phyloP scores from a whole-genome alignment of 1,140 invertebrate species.

The Danaus melanippus region DNA sequence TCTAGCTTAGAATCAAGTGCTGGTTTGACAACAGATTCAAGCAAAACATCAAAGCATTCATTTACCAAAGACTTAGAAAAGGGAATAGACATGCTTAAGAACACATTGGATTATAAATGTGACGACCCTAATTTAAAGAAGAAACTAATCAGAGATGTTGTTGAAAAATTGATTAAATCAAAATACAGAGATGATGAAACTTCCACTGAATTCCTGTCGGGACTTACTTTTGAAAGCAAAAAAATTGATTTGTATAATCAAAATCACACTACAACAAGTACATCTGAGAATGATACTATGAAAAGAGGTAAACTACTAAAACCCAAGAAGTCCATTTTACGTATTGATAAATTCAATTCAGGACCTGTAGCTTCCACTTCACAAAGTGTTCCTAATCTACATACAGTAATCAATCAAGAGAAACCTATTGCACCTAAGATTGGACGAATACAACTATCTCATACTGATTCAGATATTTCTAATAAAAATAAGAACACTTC shows the following conservation, averaged over 20 bases:
- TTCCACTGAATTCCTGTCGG: conserved; percentile 53
- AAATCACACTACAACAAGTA: conserved; percentile 46
- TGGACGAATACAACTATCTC: conserved; percentile 25
- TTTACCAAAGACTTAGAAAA: conserved; percentile 62
- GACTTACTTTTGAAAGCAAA: conserved; percentile 49
- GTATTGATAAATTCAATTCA: conserved; percentile 47
- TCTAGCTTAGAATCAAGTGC: conserved; percentile 62
- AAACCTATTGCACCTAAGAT: conserved; percentile 25
- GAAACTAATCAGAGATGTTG: conserved; percentile 57
- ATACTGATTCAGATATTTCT: conserved; percentile 51
- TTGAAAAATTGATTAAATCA: conserved; percentile 50
- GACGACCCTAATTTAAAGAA: conserved; percentile 53
- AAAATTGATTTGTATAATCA: conserved; percentile 27
- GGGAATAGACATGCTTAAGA: conserved; percentile 49
- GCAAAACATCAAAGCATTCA: conserved; percentile 51
- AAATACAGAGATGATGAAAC: conserved; percentile 59
- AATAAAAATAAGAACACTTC: conserved; percentile 40
- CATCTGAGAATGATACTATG: conserved; percentile 47
- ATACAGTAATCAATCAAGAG: conserved; percentile 33
- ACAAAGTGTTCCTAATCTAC: conserved; percentile 58
- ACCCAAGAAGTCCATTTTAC: conserved; percentile 59
- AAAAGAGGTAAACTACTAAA: conserved; percentile 26
- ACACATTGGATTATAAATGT: conserved; percentile 38
- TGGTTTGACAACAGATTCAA: conserved; percentile 52
- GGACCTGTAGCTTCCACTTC: conserved; percentile 51